Evolutionary conservation across 2,797 vertebrate species (phyloP).

Genomic region (Eutrigla gurnardus): DNA sequence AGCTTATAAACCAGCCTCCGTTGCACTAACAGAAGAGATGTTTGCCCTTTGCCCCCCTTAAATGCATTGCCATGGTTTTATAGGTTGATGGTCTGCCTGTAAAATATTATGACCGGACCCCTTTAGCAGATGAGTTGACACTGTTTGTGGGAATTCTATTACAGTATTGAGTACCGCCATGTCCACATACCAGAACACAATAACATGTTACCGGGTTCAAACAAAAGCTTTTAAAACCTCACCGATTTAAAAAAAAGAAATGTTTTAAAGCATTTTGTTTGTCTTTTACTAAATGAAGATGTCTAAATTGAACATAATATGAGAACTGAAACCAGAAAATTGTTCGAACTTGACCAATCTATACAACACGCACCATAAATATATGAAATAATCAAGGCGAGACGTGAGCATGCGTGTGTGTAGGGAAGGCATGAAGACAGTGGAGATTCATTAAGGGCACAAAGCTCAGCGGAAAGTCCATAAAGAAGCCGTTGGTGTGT

Average conservation of each 20-base stretch:
- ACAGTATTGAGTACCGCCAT: background rate
- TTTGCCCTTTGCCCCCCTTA: conserved; percentile 25
- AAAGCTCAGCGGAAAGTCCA: conserved; percentile 17
- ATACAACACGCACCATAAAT: background rate
- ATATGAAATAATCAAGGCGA: background rate
- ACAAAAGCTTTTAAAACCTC: conserved; percentile 7
- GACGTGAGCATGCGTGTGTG: background rate
- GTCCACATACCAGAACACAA: background rate
- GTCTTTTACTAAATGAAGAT: background rate
- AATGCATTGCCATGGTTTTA: conserved; percentile 40
- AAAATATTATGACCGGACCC: conserved; percentile 37
- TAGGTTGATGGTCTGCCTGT: conserved; percentile 50
- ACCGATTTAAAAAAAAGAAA: too few relatives aligned
- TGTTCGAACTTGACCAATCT: background rate
- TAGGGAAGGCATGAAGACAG: background rate
- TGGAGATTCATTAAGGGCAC: conserved; percentile 28
- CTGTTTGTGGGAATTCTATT: conserved; percentile 11
- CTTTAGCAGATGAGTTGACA: conserved; percentile 52
- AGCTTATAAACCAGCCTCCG: conserved; percentile 10
- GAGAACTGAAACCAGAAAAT: background rate
- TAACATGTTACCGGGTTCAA: background rate
- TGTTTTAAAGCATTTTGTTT: too few relatives aligned
- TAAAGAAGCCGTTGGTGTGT: conserved; percentile 28
- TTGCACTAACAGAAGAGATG: conserved; percentile 14
- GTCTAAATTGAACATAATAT: background rate